Evolutionary conservation across 2,888 invertebrate genomes (phyloP), one percentile per base, ranked within the genome.

Genomic region (Lasioglossum oenotherae): DNA sequence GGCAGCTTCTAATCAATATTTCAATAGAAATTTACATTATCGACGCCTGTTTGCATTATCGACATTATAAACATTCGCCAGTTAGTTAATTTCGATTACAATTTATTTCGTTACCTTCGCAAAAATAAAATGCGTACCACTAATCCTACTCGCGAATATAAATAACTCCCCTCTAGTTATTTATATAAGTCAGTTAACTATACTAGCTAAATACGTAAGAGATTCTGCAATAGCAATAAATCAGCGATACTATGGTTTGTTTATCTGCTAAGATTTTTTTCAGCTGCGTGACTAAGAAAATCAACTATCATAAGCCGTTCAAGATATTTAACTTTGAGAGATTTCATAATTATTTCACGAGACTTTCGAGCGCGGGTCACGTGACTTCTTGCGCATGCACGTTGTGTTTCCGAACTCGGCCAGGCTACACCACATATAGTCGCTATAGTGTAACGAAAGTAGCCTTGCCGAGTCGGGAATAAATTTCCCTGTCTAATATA

Each of bases 311-410:
- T 5, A 16, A 27, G 31, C 6, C 14, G 60, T 35, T 16, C 67
- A 6, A 67, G 19, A 67, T 6, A 19, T 6, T 35, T 2, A 67
- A 67, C 35, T 67, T 67, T 8, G 35, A 35, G 31, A 10, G 67
- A 67, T 67, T 67, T 67, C 35, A 35, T 35, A 67, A 67, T 67
- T 67, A 35, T 35, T 67, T 67, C 16, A 31, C 19, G 67, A 67
- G 35, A 35, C 67, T 67, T 67, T 35, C 35, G 19, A 67, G 67
- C 35, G 31, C 31, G 31, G 6, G 10, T 35, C 35, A 35, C 67
- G 35, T 67, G 67, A 67, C 16, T 12, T 27, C 4, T 60, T 60
- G 60, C 60, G 60, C 60, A 60, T 60, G 60, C 60, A 60, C 60
- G 60, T 60, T 53, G 53, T 14, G 27, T 60, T 60, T 4, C 27